Evolutionary conservation across 2,113 vertebrate species (phyloP).

Genomic region (Ceyx cyanopectus): DNA sequence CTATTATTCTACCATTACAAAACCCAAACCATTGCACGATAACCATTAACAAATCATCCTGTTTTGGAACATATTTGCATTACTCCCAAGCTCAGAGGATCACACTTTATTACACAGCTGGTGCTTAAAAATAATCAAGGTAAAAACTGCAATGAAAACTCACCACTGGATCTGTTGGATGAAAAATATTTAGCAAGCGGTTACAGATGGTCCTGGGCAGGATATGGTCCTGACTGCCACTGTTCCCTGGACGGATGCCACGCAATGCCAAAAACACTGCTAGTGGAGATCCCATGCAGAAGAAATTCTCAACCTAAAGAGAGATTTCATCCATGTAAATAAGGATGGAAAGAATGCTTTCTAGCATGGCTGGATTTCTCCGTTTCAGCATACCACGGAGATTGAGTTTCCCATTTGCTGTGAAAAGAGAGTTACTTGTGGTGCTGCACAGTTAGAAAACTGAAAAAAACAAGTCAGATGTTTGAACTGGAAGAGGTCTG

Average conservation of each 20-base stretch:
- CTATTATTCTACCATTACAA: neutral
- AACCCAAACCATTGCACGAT: accelerated
- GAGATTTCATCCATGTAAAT: neutral
- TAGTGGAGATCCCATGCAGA: conserved; percentile 98
- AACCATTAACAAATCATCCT: neutral
- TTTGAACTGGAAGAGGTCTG: neutral
- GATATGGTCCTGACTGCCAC: conserved; percentile 93
- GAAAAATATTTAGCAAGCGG: conserved; percentile 94
- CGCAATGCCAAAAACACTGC: conserved; percentile 95
- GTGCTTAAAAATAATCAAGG: neutral
- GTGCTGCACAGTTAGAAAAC: neutral
- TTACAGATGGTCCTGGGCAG: conserved; percentile 92
- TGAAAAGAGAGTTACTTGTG: neutral
- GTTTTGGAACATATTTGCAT: neutral
- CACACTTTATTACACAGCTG: neutral
- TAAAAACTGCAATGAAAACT: conserved; percentile 66
- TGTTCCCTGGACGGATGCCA: conserved; percentile 92
- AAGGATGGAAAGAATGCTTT: neutral
- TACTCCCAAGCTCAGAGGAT: neutral
- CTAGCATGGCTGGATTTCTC: neutral
- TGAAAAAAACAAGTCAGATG: neutral
- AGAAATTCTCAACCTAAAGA: conserved; percentile 96
- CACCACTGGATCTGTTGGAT: conserved; percentile 98
- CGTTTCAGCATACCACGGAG: neutral
- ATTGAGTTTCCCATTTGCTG: neutral